Evolutionary conservation across 2,113 vertebrate species (phyloP).

Genomic region (Motacilla tschutschensis): DNA sequence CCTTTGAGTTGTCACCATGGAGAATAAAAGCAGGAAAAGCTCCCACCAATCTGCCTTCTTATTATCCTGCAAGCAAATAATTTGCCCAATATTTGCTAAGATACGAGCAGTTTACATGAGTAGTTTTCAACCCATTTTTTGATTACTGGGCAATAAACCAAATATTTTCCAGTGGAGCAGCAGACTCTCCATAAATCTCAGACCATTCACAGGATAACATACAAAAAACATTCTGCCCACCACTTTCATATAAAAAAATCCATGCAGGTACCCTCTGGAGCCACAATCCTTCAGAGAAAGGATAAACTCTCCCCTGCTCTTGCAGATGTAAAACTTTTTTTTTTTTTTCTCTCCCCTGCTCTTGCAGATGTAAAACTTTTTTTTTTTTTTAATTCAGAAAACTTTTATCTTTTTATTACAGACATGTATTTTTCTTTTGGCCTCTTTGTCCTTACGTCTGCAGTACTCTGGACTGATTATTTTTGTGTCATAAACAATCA

Average conservation of each 20-base stretch:
- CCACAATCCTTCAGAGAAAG: not conserved
- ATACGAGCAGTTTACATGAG: not conserved
- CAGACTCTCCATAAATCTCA: not conserved
- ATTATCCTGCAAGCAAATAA: conserved; percentile 5
- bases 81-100: not conserved
- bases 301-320: not conserved
- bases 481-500: not conserved
- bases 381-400: not conserved
- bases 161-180: not conserved
- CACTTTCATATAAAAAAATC: not conserved
- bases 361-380: not conserved
- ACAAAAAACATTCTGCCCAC: not conserved
- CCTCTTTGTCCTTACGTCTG: not conserved
- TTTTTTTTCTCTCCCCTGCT: not conserved
- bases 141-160: not conserved
- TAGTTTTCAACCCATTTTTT: not conserved
- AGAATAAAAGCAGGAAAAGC: conserved; percentile 54
- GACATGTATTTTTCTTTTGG: not conserved
- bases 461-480: not conserved
- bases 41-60: conserved; percentile 21
- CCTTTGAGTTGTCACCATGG: conserved; percentile 29
- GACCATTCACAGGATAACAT: not conserved
- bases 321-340: not conserved
- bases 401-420: not conserved
- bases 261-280: not conserved